phyloP scores from a whole-genome alignment of 2,113 vertebrate species.

The Notechis scutatus region DNA sequence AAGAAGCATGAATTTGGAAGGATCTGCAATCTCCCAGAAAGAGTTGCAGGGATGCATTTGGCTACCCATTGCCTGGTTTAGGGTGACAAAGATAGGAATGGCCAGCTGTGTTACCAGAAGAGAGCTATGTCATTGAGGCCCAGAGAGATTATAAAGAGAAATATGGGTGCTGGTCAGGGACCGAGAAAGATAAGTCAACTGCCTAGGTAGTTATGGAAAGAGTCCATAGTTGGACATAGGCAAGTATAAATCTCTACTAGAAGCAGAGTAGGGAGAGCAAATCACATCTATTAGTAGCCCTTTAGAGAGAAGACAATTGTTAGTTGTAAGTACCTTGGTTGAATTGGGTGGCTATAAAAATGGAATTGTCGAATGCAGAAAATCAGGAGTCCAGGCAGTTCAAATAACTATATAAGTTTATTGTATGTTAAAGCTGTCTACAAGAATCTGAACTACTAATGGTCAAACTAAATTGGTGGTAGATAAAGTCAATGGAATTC shows the following conservation, averaged over 20 bases:
- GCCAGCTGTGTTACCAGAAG: background rate
- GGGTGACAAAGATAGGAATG: background rate
- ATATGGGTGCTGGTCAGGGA: background rate
- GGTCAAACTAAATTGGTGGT: background rate
- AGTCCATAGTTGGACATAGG: background rate
- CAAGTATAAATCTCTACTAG: background rate
- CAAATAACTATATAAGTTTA: background rate
- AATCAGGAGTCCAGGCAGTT: background rate
- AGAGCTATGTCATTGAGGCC: background rate
- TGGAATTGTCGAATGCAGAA: background rate
- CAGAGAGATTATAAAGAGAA: background rate
- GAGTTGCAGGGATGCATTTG: background rate
- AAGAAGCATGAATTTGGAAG: background rate
- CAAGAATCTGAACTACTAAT: background rate
- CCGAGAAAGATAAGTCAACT: background rate
- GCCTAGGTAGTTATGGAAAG: background rate
- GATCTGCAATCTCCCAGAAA: background rate
- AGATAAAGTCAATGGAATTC: background rate
- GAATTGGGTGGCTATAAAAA: background rate
- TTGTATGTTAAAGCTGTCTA: background rate
- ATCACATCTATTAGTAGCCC: background rate
- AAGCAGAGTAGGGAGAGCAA: background rate
- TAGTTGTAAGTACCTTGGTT: background rate
- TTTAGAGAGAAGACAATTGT: background rate
- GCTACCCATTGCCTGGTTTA: background rate